Conservation (phyloP, 2,113 vertebrate genomes). For the Scartelaos histophorus region DNA sequence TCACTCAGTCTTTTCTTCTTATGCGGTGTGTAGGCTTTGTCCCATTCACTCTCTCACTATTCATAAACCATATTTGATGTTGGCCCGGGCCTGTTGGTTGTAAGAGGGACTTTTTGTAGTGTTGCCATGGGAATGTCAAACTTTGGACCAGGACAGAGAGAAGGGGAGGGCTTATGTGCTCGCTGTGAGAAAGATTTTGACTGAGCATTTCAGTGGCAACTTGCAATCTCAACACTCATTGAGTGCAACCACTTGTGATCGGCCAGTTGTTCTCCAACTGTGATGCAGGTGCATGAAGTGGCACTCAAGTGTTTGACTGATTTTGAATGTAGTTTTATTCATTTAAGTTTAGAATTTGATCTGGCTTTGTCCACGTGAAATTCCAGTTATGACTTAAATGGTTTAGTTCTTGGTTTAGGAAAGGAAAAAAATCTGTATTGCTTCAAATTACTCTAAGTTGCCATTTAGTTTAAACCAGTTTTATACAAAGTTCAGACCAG, state of each 20-base stretch:
- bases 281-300: background rate
- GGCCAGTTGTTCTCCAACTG: background rate
- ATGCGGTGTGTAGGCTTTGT: conserved; percentile 35
- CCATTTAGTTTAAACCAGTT: background rate
- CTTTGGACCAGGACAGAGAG: conserved; percentile 36
- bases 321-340: background rate
- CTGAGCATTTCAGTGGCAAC: conserved; percentile 33
- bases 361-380: background rate
- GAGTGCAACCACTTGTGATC: conserved; percentile 2
- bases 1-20: conserved; percentile 28
- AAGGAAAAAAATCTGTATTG: background rate
- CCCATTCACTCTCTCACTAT: conserved; percentile 52
- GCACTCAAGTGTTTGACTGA: background rate
- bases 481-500: background rate
- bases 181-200: conserved; percentile 39
- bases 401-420: background rate
- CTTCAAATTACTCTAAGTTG: background rate
- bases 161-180: conserved; percentile 47
- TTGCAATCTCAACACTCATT: conserved; percentile 33
- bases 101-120: conserved; percentile 55
- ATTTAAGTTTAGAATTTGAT: background rate
- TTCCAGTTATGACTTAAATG: background rate
- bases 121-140: conserved; percentile 72
- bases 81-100: conserved; percentile 40
- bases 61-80: conserved; percentile 66